Evolutionary conservation across 2,113 vertebrate genomes (phyloP), one percentile per base, ranked within the genome.

Genomic region (Archocentrus centrarchus): DNA sequence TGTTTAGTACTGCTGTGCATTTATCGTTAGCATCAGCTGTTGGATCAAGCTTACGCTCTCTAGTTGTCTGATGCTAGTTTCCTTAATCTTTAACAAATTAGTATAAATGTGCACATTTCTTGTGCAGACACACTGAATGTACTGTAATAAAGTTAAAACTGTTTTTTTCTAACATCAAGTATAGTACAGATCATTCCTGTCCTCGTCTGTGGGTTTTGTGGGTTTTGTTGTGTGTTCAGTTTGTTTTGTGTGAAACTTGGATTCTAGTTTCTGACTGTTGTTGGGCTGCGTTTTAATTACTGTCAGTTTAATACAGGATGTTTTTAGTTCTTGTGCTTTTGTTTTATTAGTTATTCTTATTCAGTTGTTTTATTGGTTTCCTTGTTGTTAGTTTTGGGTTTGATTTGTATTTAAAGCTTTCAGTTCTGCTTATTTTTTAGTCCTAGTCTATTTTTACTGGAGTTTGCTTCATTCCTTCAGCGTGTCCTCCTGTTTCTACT

Each of bases 51-150:
- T 50, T 50, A 47, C 39, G 11, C 9, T 44, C 41, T 44, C 11
- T 44, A 13, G 64, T 68, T 47, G 27, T 68, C 9, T 68, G 64
- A 30, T 24, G 18, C 9, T 11, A 30, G 24, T 30, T 50, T 30
- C 24, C 18, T 30, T 68, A 1, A 50, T 30, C 17, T 70, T 50
- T 30, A 50, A 17, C 24, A 70, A 30, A 3, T 70, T 11, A 2
- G 18, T 3, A 30, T 70, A 30, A 50, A 50, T 13, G 50, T 50
- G 18, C 18, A 50, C 22, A 18, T 68, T 50, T 50, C 15, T 47
- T 11, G 22, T 11, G 22, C 8, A 11, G 17, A 68, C 22, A 0
- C 14, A 47, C 0, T 30, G 41, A 68, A 0, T 27, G 41, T 15
- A 1, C 41, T 7, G 64, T 2, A 30, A 30, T 50, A 18, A 50